Base-by-base conservation (phyloP, 1,140 invertebrate genomes). In the Adoxophyes honmai region DNA sequence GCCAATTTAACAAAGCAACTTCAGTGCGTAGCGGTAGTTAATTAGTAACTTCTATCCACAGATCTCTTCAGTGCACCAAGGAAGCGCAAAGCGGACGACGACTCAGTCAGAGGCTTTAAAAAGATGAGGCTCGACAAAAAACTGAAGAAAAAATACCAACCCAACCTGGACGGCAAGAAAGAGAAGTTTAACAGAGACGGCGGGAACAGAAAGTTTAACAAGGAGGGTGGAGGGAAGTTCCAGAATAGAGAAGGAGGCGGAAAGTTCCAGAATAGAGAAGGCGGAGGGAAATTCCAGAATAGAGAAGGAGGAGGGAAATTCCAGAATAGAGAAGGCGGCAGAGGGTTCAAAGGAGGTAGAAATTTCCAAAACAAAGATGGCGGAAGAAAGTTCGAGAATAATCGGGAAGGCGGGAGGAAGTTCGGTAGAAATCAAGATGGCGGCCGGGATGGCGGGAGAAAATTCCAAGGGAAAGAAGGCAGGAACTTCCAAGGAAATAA, bases 111-210 rank as follows among this genome's bases (percentile, higher is more conserved):
- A 52, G 86, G 82, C 4, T 86, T 87, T 57, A 89, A 89, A 57
- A 87, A 86, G 60, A 81, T 89, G 79, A 65, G 81, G 37, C 64
- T 88, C 52, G 80, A 88, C 52, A 88, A 86, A 39, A 88, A 85
- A 61, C 52, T 80, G 13, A 67, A 86, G 48, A 84, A 81, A 56
- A 87, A 86, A 61, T 85, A 69, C 35, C 73, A 85, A 14, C 78
- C 65, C 51, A 67, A 73, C 28, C 69, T 80, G 52, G 73, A 77
- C 58, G 59, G 34, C 39, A 75, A 28, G 21, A 6, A 28, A 28
- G 21, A 6, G 6, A 28, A 28, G 21, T 28, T 28, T 6, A 66
- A 64, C 5, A 64, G 58, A 18, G 53, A 62, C 6, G 13, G 33
- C 9, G 16, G 21, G 38, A 53, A 21, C 44, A 56, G 9, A 59